Conservation (phyloP, 2,888 invertebrate genomes). For the Gari tellinella region DNA sequence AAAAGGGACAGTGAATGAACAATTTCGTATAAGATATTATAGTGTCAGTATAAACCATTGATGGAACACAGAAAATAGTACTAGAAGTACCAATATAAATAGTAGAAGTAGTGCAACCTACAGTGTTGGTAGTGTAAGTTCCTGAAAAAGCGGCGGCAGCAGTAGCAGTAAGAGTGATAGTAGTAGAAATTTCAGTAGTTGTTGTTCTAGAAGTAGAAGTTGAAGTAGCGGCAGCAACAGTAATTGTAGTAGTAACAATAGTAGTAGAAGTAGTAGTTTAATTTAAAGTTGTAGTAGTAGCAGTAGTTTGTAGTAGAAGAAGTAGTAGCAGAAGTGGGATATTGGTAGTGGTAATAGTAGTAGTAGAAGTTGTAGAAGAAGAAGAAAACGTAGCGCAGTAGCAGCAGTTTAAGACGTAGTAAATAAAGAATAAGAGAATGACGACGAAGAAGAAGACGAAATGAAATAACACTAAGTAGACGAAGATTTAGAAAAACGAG, state of each 20-base stretch:
- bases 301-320: neutral
- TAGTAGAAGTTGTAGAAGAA: neutral
- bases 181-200: neutral
- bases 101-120: neutral
- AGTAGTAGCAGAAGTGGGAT: neutral
- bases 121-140: neutral
- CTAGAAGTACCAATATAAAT: neutral
- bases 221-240: neutral
- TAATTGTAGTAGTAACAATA: neutral
- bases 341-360: neutral
- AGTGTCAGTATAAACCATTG: no score
- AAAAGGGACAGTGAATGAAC: no score
- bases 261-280: slow-evolving; percentile 1
- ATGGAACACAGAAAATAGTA: no score
- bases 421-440: no score
- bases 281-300: neutral
- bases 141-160: neutral
- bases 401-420: no score
- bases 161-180: neutral
- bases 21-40: no score
- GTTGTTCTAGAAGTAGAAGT: neutral
- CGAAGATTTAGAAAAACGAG: no score
- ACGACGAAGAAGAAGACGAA: no score
- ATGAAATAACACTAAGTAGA: no score
- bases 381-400: no score